Evolutionary conservation across 2,888 invertebrate genomes (phyloP), one percentile per base, ranked within the genome.

Genomic region (Monochamus alternatus): DNA sequence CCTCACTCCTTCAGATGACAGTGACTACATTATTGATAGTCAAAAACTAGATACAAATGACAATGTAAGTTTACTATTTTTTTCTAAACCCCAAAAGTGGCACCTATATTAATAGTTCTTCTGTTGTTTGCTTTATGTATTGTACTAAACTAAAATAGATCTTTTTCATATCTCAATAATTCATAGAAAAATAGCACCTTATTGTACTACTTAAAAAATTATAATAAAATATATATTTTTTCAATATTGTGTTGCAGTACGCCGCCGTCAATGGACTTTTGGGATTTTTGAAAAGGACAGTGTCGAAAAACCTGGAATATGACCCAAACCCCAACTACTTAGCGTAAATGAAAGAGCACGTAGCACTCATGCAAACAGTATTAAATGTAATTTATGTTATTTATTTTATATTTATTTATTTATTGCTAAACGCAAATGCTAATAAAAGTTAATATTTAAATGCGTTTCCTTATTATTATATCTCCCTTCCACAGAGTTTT

Each of bases 241-340:
- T 9, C 22, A 30, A 9, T 66, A 2, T 51, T 22, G 9, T 38
- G 52, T 69, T 69, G 12, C 71, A 71, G 71, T 14, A 44, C 14
- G 47, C 31, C 14, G 51, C 32, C 32, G 60, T 71, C 47, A 63
- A 63, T 43, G 71, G 63, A 14, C 63, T 71, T 2, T 12, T 71
- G 10, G 63, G 71, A 51, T 52, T 71, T 63, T 44, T 71, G 14
- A 71, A 52, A 52, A 62, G 38, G 63, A 51, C 71, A 38, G 63
- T 71, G 14, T 59, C 71, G n/a, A 71, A 71, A 62, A 71, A 63
- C 47, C 31, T 63, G n/a, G 71, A 71, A n/a, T 51, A 51, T 22
- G 71, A 71, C 9, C 38, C 71, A 12, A 63, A 63, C 14, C 62
- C n/a, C 38, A 71, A 71, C 31, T 63, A 71, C 62, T 38, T 71